Evolutionary conservation across 2,888 invertebrate genomes (phyloP), one percentile per base, ranked within the genome.

Genomic region (Ormyrus nitidulus): DNA sequence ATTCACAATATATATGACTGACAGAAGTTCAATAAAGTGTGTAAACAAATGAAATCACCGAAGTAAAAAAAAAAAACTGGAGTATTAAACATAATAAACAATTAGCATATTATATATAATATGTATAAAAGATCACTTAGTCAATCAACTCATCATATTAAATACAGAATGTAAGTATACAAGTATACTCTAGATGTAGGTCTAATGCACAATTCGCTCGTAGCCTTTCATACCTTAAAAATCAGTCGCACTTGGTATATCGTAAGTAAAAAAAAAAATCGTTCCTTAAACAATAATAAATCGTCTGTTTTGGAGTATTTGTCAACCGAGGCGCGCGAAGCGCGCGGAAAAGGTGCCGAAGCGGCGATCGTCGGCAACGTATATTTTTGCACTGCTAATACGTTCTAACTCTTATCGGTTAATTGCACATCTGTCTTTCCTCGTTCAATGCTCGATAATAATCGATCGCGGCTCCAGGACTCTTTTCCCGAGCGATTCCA

Each of bases 391-490:
- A 44, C 53, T 46, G 54, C 19, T 4, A 56, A 46, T 58, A 10
- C 46, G 8, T 58, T 49, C 34, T 75, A 51, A 9, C 34, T 58
- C 34, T 65, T 66, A 5, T 13, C 53, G 2, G 11, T 44, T 53
- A 72, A 59, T 73, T 66, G 13, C 66, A 48, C 65, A 48, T 61
- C 34, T 4, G 34, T 3, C 34, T 34, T 13, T 72, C n/a, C 53
- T 53, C 64, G 53, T 71, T 44, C 61, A 46, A 53, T 53, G 10
- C 49, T 56, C 8, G 13, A 53, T 46, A n/a, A 19, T 44, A 68
- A 64, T 69, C 82, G 86, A 88, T 88, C 87, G 83, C 84, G 85
- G 83, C 85, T 88, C 84, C 87, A 87, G 88, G 86, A 87, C 86
- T 83, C 79, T 81, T 78, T 80, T 77, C 74, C 77, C 77, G 46